Conservation (phyloP, 2,888 invertebrate genomes). For the Luperina nickerlii region DNA sequence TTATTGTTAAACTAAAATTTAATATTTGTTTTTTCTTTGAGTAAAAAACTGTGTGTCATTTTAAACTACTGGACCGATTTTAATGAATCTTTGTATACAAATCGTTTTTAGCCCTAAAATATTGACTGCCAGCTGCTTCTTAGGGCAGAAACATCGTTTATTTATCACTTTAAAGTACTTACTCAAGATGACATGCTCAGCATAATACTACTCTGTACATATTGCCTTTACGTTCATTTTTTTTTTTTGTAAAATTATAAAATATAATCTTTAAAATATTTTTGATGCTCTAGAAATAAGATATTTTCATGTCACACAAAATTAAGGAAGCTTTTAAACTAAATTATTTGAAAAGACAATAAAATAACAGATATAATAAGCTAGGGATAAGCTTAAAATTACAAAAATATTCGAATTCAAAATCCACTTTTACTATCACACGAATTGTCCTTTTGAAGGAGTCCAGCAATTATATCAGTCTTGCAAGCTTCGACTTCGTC, state of each 20-base stretch:
- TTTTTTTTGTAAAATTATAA: slow-evolving; percentile 26
- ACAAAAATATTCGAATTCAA: slow-evolving; percentile 84
- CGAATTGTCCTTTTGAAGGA: slow-evolving; percentile 86
- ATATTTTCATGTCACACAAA: slow-evolving; percentile 22
- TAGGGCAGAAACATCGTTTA: slow-evolving; percentile 23
- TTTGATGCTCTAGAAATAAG: slow-evolving; percentile 3
- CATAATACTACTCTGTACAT: slow-evolving; percentile 62
- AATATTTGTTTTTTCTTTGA: slow-evolving; percentile 15
- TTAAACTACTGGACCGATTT: slow-evolving; percentile 63
- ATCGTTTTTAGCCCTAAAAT: slow-evolving; percentile 31
- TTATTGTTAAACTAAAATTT: background rate
- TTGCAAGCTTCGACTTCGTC: slow-evolving; percentile 86
- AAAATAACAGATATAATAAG: slow-evolving; percentile 59
- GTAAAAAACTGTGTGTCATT: slow-evolving; percentile 51
- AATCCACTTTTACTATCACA: slow-evolving; percentile 81
- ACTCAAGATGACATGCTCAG: slow-evolving; percentile 69
- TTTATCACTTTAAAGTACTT: slow-evolving; percentile 31
- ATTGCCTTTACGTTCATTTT: slow-evolving; percentile 66
- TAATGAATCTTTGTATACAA: slow-evolving; percentile 15
- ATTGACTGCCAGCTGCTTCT: slow-evolving; percentile 62
- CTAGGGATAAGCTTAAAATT: slow-evolving; percentile 72
- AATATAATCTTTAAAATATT: slow-evolving; percentile 18
- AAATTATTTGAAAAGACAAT: slow-evolving; percentile 25
- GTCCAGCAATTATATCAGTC: slow-evolving; percentile 82
- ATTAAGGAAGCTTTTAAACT: slow-evolving; percentile 42